Conservation (phyloP, 1,140 invertebrate genomes). For the Choristoneura fumiferana region DNA sequence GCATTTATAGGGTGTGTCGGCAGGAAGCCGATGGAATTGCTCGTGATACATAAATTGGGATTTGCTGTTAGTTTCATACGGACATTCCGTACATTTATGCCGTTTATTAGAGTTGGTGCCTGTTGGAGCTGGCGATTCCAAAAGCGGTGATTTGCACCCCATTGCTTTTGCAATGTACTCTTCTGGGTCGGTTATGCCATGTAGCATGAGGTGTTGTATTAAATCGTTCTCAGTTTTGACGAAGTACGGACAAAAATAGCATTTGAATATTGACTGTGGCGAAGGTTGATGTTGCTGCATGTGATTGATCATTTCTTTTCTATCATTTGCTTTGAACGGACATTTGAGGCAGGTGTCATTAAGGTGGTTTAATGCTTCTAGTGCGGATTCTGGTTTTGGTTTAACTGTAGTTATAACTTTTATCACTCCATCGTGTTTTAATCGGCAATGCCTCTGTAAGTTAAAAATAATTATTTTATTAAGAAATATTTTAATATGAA, state of each 20-base stretch:
- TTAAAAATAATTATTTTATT: slow-evolving; percentile 13
- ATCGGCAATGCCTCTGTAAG: slow-evolving; percentile 85
- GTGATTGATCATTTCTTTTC: slow-evolving; percentile 83
- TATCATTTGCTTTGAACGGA: slow-evolving; percentile 84
- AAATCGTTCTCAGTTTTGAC: slow-evolving; percentile 79
- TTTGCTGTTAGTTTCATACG: slow-evolving; percentile 90
- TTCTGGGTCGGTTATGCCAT: slow-evolving; percentile 70
- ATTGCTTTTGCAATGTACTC: slow-evolving; percentile 69
- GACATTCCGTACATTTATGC: slow-evolving; percentile 86
- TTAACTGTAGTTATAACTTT: slow-evolving; percentile 80
- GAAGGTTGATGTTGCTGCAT: slow-evolving; percentile 85
- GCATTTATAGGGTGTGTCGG: slow-evolving; percentile 87
- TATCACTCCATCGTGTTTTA: slow-evolving; percentile 85
- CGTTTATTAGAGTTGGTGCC: slow-evolving; percentile 68
- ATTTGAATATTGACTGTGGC: slow-evolving; percentile 86
- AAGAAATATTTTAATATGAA: too few species aligned
- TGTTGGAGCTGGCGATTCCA: slow-evolving; percentile 32
- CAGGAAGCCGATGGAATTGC: slow-evolving; percentile 88
- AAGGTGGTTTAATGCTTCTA: slow-evolving; percentile 49
- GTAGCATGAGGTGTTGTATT: slow-evolving; percentile 67
- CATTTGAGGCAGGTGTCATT: slow-evolving; percentile 83
- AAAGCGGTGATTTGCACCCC: slow-evolving; percentile 54
- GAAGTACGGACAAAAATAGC: slow-evolving; percentile 89
- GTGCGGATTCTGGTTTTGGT: slow-evolving; percentile 50
- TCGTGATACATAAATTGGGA: slow-evolving; percentile 92